Evolutionary conservation across 64 coral and sea anemone species (phyloP), one percentile per base, ranked within the genome.

Genomic region (Stichodactyla helianthus): DNA sequence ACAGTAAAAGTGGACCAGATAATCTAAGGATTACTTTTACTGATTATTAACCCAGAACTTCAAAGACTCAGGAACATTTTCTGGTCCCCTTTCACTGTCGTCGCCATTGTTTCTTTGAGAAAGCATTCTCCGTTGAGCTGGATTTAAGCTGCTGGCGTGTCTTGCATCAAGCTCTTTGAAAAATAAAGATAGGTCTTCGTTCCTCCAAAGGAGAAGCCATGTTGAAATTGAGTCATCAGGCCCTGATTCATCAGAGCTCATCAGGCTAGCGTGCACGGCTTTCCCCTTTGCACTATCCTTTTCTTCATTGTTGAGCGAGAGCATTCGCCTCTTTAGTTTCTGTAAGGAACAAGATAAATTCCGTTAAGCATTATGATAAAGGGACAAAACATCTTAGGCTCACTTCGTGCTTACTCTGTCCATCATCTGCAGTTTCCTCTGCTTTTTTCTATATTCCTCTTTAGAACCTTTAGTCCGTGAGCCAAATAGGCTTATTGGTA

Each of bases 211-310:
- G 20, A 86, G 50, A 64, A 59, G 84, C 58, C 60, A 27, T 31
- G 16, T 51, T 6, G 20, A 26, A 7, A 86, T 67, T 2, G 11
- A 4, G 8, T 86, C 31, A 62, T 86, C 58, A 28, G 64, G 58
- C 10, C 59, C 59, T 25, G 84, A 86, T 18, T 70, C 61, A 50
- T 86, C 84, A 35, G 84, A 86, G 84, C 84, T 86, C 55, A 67
- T 64, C 50, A 86, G 84, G 23, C n/a, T 26, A 15, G 18, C 11
- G 44, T 50, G 57, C n/a, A 65, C 9, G 12, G 84, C 84, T 50
- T 67, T 51, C 1, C n/a, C 84, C 59, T 17, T 86, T 28, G 8
- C 56, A 28, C 19, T 26, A 18, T 51, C 27, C 26, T 86, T 86
- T 51, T 86, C 84, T 19, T 51, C 59, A 13, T 54, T 54, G 20